A percentile compares a stretch with the other conserved stretches of the same genome.
These are phyloP conservation scores for Hypothenemus hampei DNA, from an alignment of 1,140 invertebrate genomes.

Conservation along the genomic window DNA sequence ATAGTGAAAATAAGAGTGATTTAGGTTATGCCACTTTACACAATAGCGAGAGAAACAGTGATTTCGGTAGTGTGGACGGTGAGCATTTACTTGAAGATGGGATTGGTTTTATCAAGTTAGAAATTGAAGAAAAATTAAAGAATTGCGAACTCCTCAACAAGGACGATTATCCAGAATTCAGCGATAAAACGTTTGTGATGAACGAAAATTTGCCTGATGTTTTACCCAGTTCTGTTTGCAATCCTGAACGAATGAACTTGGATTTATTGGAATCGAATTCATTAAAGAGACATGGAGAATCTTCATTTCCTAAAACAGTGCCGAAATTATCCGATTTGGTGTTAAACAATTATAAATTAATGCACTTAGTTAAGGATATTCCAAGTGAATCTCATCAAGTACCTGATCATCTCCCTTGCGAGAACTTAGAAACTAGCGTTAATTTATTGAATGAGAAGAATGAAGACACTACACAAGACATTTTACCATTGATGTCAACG, in stretches of 20 bases:
- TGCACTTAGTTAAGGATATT: conserved; percentile 7
- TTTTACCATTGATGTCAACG: no score
- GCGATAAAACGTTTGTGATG: no score
- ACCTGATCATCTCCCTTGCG: conserved; percentile 24
- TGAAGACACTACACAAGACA: no score
- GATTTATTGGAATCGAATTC: conserved; percentile 20
- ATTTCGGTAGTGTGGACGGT: conserved; percentile 22
- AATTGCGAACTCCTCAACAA: conserved; percentile 10
- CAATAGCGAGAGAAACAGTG: conserved; percentile 22
- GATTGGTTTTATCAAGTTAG: conserved; percentile 4
- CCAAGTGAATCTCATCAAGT: conserved; percentile 24
- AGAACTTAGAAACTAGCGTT: conserved; percentile 18
- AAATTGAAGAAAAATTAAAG: conserved; percentile 13
- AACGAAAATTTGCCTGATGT: conserved; percentile 20
- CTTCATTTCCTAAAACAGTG: background rate
- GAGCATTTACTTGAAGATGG: conserved; percentile 22
- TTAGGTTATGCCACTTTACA: conserved; percentile 20
- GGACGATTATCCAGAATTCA: no score
- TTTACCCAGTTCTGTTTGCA: conserved; percentile 19
- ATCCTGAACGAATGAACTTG: conserved; percentile 8
- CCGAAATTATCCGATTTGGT: conserved; percentile 30
- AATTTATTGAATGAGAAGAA: no score
- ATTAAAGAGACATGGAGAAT: background rate
- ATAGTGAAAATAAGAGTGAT: conserved; percentile 24
- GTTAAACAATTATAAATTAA: conserved; percentile 17